phyloP scores from a whole-genome alignment of 2,797 vertebrate species.

The Benthosema pterotum region DNA sequence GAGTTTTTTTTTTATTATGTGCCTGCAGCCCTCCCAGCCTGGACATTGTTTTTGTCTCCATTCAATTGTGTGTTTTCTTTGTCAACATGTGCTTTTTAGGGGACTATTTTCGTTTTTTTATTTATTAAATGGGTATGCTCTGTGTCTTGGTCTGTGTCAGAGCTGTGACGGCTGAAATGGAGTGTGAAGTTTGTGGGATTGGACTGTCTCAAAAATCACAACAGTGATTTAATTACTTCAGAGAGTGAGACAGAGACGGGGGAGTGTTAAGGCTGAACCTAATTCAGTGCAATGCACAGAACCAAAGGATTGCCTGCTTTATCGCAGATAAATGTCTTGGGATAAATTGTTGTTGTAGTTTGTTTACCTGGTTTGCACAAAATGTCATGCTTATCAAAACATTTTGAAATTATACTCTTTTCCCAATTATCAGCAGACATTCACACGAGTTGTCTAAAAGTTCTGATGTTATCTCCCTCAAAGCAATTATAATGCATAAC shows the following conservation, averaged over 20 bases:
- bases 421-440: no score
- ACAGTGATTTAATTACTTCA: constrained; percentile 69
- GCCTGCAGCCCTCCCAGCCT: no score
- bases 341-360: background rate
- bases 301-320: no score
- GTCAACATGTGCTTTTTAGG: constrained; percentile 41
- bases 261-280: constrained; percentile 12
- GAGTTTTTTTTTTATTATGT: constrained; percentile 43
- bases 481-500: no score
- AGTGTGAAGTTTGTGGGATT: constrained; percentile 58
- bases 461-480: no score
- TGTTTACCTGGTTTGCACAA: background rate
- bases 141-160: constrained; percentile 50
- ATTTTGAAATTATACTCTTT: no score
- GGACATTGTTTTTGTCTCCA: constrained; percentile 33
- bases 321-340: constrained; percentile 2
- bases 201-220: constrained; percentile 62
- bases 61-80: background rate
- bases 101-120: constrained; percentile 29
- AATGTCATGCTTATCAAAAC: no score
- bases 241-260: constrained; percentile 45
- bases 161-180: constrained; percentile 61
- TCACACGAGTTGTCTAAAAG: no score
- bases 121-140: constrained; percentile 52
- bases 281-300: background rate